These are phyloP conservation scores for Gopherus evgoodei DNA, from an alignment of 2,113 vertebrate species.

Conservation along the genomic window DNA sequence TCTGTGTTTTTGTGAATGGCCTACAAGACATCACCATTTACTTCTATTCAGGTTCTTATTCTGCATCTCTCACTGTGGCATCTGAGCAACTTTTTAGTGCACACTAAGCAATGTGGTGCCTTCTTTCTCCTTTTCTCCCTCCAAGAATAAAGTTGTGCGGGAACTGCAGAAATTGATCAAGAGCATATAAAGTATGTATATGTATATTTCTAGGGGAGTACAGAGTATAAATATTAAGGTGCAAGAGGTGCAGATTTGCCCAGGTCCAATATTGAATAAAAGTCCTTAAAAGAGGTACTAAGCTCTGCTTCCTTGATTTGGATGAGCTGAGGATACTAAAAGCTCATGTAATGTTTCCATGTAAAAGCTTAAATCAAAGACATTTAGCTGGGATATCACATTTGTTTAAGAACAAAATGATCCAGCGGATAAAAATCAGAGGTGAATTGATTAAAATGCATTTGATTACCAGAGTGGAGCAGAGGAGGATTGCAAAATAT, in stretches of 20 bases:
- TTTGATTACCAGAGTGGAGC: conserved; percentile 56
- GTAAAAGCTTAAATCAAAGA: conserved; percentile 47
- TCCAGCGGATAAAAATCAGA: conserved; percentile 56
- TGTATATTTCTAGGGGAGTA: neutral
- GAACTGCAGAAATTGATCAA: neutral
- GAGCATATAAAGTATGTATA: neutral
- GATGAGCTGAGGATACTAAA: conserved; percentile 30
- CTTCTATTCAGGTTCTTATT: neutral
- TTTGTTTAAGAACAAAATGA: conserved; percentile 56
- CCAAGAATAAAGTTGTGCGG: neutral
- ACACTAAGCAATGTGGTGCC: neutral
- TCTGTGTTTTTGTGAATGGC: neutral
- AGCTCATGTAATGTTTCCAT: conserved; percentile 6
- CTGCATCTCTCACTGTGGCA: neutral
- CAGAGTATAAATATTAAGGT: neutral
- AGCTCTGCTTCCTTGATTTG: neutral
- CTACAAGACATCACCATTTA: neutral
- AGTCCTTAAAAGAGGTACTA: neutral
- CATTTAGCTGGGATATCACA: conserved; percentile 41
- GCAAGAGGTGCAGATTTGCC: neutral
- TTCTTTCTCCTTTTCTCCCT: neutral
- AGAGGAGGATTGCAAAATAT: conserved; percentile 48
- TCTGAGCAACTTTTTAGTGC: conserved; percentile 5
- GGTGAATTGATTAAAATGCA: conserved; percentile 56
- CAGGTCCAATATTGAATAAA: neutral